phyloP scores from a whole-genome alignment of 2,888 invertebrate species.

The Trilocha varians region DNA sequence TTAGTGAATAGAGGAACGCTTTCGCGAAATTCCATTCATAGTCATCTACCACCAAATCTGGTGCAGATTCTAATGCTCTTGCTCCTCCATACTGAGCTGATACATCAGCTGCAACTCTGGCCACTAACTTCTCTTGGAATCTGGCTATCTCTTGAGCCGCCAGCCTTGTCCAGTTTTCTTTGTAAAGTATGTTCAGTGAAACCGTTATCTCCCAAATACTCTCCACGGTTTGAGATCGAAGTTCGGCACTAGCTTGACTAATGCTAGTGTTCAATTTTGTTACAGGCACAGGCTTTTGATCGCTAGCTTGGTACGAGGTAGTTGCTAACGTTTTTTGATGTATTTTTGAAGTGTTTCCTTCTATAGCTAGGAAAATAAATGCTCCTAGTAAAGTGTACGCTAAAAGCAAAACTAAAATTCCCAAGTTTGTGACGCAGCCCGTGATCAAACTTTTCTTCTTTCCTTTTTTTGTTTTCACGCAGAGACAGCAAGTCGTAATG shows the following conservation, averaged over 20 bases:
- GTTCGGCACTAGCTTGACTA: conserved; percentile 57
- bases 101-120: conserved; percentile 84
- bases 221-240: conserved; percentile 80
- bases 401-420: conserved; percentile 85
- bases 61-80: conserved; percentile 58
- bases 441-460: conserved; percentile 69
- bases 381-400: conserved; percentile 84
- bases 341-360: conserved; percentile 75
- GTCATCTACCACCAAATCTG: conserved; percentile 62
- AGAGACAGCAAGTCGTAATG: conserved; percentile 61
- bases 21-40: conserved; percentile 92
- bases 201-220: conserved; percentile 94
- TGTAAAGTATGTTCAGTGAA: conserved; percentile 87
- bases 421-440: conserved; percentile 84
- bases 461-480: conserved; percentile 62
- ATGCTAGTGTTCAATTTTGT: conserved; percentile 52
- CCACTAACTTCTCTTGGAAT: conserved; percentile 87
- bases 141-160: conserved; percentile 79
- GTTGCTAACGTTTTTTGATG: conserved; percentile 67
- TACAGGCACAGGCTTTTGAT: conserved; percentile 43
- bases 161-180: conserved; percentile 90
- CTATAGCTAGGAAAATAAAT: conserved; percentile 88
- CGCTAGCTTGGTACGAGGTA: conserved; percentile 59
- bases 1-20: conserved; percentile 94
- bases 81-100: conserved; percentile 68